These are phyloP conservation scores for Adelosebastes latens DNA, from an alignment of 2,797 vertebrate species.

Conservation along the genomic window DNA sequence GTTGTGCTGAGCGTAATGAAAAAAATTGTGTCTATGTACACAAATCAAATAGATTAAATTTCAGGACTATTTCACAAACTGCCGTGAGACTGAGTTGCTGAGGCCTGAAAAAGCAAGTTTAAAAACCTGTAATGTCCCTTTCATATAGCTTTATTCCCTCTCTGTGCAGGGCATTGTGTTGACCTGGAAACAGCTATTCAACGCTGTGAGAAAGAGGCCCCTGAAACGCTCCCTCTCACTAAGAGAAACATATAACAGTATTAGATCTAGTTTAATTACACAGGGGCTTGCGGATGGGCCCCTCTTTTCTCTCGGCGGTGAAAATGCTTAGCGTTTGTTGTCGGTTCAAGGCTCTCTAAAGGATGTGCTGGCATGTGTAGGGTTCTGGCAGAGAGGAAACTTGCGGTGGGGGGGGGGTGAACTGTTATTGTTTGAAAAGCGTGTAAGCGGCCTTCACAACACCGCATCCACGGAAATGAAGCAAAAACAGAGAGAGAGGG, in stretches of 20 bases:
- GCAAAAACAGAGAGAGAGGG: conserved; percentile 53
- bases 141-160: conserved; percentile 22
- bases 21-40: no score
- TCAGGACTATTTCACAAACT: no score
- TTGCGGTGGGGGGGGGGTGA: conserved; percentile 53
- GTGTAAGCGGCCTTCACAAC: conserved; percentile 81
- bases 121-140: conserved; percentile 19
- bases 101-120: conserved; percentile 8
- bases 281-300: conserved; percentile 66
- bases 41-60: no score
- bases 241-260: conserved; percentile 73
- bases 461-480: conserved; percentile 75
- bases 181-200: conserved; percentile 58
- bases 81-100: no score
- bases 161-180: conserved; percentile 28
- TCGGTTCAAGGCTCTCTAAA: conserved; percentile 82
- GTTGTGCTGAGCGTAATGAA: no score
- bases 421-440: conserved; percentile 83
- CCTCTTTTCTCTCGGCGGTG: conserved; percentile 66
- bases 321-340: conserved; percentile 80
- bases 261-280: conserved; percentile 83
- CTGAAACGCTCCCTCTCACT: conserved; percentile 40
- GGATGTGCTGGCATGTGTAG: conserved; percentile 81
- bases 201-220: conserved; percentile 52
- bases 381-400: conserved; percentile 79